Evolutionary conservation across 2,888 invertebrate species (phyloP).

Genomic region (Resseliella maxima): DNA sequence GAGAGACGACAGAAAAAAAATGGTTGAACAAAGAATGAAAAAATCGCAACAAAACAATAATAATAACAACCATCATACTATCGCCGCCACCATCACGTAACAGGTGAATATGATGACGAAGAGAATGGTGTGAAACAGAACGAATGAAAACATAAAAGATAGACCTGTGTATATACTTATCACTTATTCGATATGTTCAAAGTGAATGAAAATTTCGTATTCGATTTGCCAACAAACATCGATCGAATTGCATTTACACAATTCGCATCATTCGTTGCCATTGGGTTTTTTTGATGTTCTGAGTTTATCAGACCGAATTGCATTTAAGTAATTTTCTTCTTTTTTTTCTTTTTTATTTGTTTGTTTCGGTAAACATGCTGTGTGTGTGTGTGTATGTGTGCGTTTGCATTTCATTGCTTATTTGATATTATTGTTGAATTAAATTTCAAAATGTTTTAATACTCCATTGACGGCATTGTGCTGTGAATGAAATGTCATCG

Average conservation of each 20-base stretch:
- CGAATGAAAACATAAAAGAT: background rate
- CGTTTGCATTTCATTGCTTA: background rate
- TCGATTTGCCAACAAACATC: conserved; percentile 32
- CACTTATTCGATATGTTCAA: conserved; percentile 30
- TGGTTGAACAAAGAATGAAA: background rate
- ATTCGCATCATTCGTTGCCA: background rate
- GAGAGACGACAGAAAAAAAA: background rate
- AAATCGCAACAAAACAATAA: background rate
- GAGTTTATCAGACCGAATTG: background rate
- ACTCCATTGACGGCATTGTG: background rate
- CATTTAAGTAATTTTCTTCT: background rate
- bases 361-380: background rate
- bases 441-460: background rate
- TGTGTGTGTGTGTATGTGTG: no score
- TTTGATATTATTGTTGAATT: background rate
- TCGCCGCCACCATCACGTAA: no score
- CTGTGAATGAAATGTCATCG: background rate
- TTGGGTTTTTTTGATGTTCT: background rate
- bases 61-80: background rate
- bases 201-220: conserved; percentile 45
- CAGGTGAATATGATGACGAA: background rate
- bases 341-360: background rate
- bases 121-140: background rate
- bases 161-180: conserved; percentile 3
- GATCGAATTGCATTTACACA: conserved; percentile 18